Evolutionary conservation across 2,113 vertebrate genomes (phyloP).

Genomic region (Paracanthobrama guichenoti): DNA sequence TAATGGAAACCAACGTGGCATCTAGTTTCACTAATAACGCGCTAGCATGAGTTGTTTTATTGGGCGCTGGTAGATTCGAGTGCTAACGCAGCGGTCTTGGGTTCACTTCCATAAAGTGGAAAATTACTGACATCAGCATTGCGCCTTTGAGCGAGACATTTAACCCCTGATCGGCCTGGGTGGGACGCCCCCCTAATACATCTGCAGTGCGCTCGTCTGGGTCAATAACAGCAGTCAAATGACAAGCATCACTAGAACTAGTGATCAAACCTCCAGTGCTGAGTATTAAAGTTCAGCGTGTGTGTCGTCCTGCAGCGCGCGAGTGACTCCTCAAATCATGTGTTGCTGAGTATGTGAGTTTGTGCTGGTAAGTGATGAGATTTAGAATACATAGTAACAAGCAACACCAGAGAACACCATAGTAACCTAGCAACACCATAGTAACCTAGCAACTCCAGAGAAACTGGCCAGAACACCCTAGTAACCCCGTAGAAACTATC

Average conservation of each 20-base stretch:
- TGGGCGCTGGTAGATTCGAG: not conserved
- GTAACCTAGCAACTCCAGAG: no score
- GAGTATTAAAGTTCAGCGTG: no score
- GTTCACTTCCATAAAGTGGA: constrained; percentile 1
- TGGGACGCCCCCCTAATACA: not conserved
- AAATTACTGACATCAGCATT: constrained; percentile 36
- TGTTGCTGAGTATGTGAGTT: not conserved
- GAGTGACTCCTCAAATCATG: not conserved
- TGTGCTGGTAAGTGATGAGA: no score
- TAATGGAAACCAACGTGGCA: constrained; percentile 15
- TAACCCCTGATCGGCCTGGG: not conserved
- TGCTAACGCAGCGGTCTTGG: not conserved
- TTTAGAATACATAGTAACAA: no score
- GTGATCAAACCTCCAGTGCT: not conserved
- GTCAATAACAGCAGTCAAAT: not conserved
- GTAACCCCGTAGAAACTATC: not conserved
- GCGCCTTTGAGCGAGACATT: not conserved
- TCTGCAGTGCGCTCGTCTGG: not conserved
- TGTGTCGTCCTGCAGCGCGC: no score
- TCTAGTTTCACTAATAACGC: constrained; percentile 11
- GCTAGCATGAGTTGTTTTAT: constrained; percentile 29
- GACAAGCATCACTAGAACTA: not conserved
- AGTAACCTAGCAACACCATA: no score
- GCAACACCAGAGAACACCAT: no score
- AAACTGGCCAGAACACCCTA: no score